phyloP scores from a whole-genome alignment of 2,888 invertebrate genomes.

The Andrena hattorfiana region DNA sequence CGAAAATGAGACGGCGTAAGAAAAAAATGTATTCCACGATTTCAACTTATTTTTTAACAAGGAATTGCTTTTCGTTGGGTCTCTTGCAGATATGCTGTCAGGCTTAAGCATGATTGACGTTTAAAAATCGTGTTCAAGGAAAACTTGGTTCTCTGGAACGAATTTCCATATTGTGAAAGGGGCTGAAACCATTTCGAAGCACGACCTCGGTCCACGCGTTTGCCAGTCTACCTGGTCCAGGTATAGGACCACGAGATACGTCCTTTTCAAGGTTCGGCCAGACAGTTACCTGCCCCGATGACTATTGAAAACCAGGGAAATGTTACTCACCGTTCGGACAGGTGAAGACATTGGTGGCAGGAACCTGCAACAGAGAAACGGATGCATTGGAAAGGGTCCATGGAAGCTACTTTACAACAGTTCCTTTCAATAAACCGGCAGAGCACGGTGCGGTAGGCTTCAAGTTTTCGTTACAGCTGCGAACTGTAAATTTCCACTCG shows the following conservation, averaged over 20 bases:
- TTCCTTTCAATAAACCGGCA: background rate
- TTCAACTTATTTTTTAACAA: background rate
- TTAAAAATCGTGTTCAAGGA: background rate
- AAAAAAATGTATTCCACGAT: background rate
- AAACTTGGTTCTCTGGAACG: background rate
- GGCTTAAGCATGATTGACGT: background rate
- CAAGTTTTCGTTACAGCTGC: background rate
- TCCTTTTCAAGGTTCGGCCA: constrained; percentile 39
- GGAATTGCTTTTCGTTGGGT: background rate
- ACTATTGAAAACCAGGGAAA: background rate
- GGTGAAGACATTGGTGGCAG: constrained; percentile 87
- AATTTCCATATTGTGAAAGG: background rate
- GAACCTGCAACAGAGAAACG: constrained; percentile 87
- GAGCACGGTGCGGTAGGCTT: background rate
- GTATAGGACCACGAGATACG: constrained; percentile 25
- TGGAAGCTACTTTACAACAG: background rate
- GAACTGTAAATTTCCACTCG: background rate
- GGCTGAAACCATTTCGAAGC: background rate
- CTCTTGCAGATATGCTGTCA: background rate
- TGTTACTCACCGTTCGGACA: constrained; percentile 90
- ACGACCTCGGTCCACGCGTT: constrained; percentile 39
- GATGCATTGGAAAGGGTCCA: constrained; percentile 16
- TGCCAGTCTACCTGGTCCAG: constrained; percentile 46
- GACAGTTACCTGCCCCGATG: background rate
- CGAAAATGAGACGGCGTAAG: background rate